Evolutionary conservation across 2,888 invertebrate species (phyloP), one percentile per base, ranked within the genome.

Genomic region (Copidosoma aretas): DNA sequence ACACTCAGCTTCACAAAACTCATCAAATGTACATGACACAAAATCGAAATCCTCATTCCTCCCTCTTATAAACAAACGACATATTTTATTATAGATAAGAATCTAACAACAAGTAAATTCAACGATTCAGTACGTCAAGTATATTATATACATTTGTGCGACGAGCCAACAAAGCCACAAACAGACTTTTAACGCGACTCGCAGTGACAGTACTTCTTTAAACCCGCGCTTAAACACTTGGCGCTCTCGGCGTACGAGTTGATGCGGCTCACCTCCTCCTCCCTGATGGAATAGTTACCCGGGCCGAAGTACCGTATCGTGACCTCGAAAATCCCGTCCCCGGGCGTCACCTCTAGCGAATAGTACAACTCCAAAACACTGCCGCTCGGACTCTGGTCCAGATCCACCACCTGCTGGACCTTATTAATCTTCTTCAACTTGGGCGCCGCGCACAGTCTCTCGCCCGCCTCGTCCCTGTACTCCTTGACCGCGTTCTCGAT

Each of bases 321-420:
- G 0, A 90, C 89, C 82, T 93, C 93, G 77, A 91, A 93, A 46
- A 88, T 84, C 1, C 88, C 89, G 71, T 87, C 86, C 5, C 90
- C 90, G 1, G 93, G 93, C 10, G 81, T 82, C n/a, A 91, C 89
- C 67, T 88, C 86, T 66, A 93, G 86, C 64, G 89, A 87, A n/a
- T 91, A 85, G n/a, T 92, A 87, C 77, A 91, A 89, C 77, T 88
- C 87, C 76, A 90, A 89, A 76, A 88, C 86, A 1, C n/a, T 52
- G 56, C 57, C 75, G 66, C 68, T 43, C 0, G 64, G 65, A 10
- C 59, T 49, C 15, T 60, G 64, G n/a, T 64, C 73, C 12, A 82
- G 81, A 76, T 84, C 85, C 74, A 86, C 86, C 77, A 84, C 87
- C 81, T 84, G 86, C 79, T 85, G 86, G 74, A 84, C 84, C 53